Conservation (phyloP, 2,797 vertebrate genomes). For the Dromococcyx pavoninus region DNA sequence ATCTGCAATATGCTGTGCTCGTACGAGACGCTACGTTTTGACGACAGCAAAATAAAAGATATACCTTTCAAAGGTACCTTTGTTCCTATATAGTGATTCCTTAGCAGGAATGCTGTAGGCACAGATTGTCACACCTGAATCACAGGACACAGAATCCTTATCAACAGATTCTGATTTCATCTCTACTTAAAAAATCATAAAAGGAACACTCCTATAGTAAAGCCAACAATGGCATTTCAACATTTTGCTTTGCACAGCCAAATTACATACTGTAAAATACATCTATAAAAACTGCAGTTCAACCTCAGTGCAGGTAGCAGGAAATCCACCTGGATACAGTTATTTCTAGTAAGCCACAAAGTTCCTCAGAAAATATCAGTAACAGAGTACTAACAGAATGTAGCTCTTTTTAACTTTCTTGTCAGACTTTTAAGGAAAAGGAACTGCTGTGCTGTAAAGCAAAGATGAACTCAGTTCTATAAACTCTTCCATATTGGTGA, state of each 20-base stretch:
- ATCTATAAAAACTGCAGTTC: neutral
- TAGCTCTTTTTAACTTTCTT: neutral
- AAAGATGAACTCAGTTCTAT: neutral
- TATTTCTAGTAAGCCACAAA: neutral
- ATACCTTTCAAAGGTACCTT: neutral
- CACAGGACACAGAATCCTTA: neutral
- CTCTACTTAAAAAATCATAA: neutral
- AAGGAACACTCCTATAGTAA: neutral
- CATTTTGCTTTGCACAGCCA: neutral
- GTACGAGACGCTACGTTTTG: neutral
- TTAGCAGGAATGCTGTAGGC: neutral
- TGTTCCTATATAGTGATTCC: neutral
- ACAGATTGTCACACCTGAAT: neutral
- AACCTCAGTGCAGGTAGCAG: neutral
- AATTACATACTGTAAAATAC: neutral
- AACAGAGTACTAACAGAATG: neutral
- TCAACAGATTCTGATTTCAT: neutral
- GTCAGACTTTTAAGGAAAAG: neutral
- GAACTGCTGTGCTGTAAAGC: neutral
- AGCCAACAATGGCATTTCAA: neutral
- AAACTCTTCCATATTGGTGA: neutral
- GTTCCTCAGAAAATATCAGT: neutral
- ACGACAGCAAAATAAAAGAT: neutral
- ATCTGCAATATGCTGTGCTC: neutral
- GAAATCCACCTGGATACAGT: neutral